Base-by-base conservation (phyloP, 2,888 invertebrate genomes). In the Phaonia tiefii region DNA sequence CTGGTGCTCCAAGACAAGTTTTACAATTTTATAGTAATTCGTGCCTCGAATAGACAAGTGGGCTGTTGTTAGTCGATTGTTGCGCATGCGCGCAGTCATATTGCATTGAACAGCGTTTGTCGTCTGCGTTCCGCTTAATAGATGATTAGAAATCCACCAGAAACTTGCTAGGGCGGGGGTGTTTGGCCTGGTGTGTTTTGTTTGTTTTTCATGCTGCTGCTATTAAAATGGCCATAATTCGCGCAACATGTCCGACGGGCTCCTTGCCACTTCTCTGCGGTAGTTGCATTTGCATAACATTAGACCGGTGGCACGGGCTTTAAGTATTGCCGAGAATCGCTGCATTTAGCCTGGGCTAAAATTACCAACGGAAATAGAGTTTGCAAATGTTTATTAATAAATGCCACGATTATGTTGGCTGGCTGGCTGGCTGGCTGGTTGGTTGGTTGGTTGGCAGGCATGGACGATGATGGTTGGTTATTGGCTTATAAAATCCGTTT, bases 21-120 rank as follows among this genome's bases (percentile, higher is more conserved):
- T 79, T 75, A 77, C 67, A 79, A 82, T 77, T 80, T 75, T 83
- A 85, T 87, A 85, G 86, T 88, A 88, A 87, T 87, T 86, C 87
- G 87, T 87, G 86, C 85, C 84, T 86, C 85, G 86, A 84, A 85
- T 83, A 73, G 77, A 67, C 66, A 78, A 78, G 72, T 80, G 75
- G 74, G 79, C 71, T 65, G 82, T 70, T 76, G 10, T 54, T 74
- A 67, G 74, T 51, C 22, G 49, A 58, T 73, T 70, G 66, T 17
- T 25, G 66, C 42, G 67, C 79, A 79, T 86, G 85, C 85, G 85
- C 82, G 84, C 84, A 83, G 78, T 44, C 37, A 11, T 25, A 63
- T 42, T 22, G 42, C 15, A 31, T 5, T 39, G 42, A 10, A 63
- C 8, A 22, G 22, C 54, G 11, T 1, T 7, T 46, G 46, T 11